Conservation (phyloP, 2,888 invertebrate genomes). For the Seira ritae region DNA sequence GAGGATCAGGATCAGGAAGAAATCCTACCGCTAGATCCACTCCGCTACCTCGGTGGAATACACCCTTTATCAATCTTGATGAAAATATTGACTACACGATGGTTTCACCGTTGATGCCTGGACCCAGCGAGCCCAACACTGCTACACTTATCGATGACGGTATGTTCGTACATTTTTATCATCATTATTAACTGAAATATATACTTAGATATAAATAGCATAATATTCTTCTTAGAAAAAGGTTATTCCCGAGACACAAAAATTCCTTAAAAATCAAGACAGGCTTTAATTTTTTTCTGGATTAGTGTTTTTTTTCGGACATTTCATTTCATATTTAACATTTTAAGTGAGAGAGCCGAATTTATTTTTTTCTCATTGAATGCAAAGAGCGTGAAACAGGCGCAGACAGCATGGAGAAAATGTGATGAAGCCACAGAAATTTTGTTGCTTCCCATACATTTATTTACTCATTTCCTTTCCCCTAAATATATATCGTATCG, state of each 20-base stretch:
- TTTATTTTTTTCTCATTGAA: background rate
- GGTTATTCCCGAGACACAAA: too few relatives aligned
- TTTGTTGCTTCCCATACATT: constrained; percentile 45
- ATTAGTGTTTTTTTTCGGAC: background rate
- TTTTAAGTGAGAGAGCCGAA: background rate
- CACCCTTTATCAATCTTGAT: constrained; percentile 90
- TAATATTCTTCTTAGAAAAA: too few relatives aligned
- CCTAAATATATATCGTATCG: too few relatives aligned
- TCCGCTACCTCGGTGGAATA: constrained; percentile 86
- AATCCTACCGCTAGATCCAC: constrained; percentile 78
- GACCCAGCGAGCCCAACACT: constrained; percentile 81
- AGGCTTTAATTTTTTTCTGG: background rate
- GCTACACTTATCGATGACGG: constrained; percentile 89
- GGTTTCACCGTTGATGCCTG: constrained; percentile 85
- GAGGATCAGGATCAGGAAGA: constrained; percentile 69
- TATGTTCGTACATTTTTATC: constrained; percentile 75
- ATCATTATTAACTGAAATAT: constrained; percentile 15
- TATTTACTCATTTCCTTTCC: constrained; percentile 37
- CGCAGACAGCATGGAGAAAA: constrained; percentile 37
- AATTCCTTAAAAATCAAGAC: too few relatives aligned
- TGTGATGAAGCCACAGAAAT: constrained; percentile 56
- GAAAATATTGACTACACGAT: constrained; percentile 92
- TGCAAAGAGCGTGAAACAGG: constrained; percentile 28
- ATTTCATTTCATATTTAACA: background rate
- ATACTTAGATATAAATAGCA: too few relatives aligned